These are phyloP conservation scores for Catocala fraxini DNA, from an alignment of 2,888 invertebrate species.

Conservation along the genomic window DNA sequence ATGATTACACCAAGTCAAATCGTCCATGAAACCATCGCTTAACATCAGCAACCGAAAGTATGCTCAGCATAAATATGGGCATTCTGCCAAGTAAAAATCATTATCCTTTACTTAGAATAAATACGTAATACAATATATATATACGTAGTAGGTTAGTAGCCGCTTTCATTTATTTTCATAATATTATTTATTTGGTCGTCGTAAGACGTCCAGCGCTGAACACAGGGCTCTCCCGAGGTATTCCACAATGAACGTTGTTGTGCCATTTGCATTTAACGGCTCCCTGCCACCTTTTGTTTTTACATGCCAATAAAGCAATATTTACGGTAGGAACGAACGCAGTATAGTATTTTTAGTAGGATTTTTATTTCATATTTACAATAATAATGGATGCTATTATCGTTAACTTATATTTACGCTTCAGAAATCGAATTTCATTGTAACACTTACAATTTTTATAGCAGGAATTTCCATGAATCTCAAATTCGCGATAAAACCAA, in stretches of 20 bases:
- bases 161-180: no score
- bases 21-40: no score
- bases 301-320: constrained; percentile 17
- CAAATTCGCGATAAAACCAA: constrained; percentile 27
- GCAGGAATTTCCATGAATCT: constrained; percentile 36
- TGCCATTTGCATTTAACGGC: neutral
- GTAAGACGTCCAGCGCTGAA: neutral
- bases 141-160: no score
- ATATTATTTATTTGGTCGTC: no score
- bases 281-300: constrained; percentile 10
- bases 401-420: constrained; percentile 20
- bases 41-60: no score
- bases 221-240: neutral
- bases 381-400: constrained; percentile 15
- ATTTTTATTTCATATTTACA: constrained; percentile 16
- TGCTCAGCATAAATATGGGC: no score
- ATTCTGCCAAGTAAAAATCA: no score
- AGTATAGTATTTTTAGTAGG: constrained; percentile 4
- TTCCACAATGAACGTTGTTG: neutral
- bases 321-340: constrained; percentile 9
- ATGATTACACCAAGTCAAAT: no score
- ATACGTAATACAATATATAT: no score
- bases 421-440: constrained; percentile 27
- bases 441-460: constrained; percentile 29
- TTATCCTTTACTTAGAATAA: no score